phyloP scores from a whole-genome alignment of 2,888 invertebrate genomes.

The Bimastos eiseni region DNA sequence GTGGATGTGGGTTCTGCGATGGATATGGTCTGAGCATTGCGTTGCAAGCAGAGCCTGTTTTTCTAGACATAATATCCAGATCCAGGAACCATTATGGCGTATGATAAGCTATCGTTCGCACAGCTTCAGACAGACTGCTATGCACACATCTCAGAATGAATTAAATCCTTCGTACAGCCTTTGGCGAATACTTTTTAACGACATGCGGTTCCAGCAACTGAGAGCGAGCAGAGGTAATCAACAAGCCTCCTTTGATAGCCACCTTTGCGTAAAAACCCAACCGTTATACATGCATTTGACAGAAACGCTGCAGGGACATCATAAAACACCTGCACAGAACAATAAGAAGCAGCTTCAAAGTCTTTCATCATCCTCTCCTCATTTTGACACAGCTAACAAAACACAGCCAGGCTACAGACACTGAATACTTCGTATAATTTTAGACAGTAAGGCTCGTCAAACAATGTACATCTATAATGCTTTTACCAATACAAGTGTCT shows the following conservation, averaged over 20 bases:
- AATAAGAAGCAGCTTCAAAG: not conserved
- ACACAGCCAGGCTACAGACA: not conserved
- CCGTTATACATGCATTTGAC: not conserved
- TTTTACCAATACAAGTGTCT: not conserved
- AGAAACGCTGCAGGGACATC: not conserved
- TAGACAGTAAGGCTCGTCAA: not conserved
- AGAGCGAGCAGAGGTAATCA: not conserved
- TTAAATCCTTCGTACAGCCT: not conserved
- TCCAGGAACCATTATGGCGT: not conserved
- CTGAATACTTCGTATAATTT: not conserved
- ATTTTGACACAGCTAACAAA: not conserved
- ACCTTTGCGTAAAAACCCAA: not conserved
- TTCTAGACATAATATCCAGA: not conserved
- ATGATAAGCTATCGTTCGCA: not conserved
- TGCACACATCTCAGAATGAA: not conserved
- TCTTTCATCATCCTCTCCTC: not conserved
- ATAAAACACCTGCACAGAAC: not conserved
- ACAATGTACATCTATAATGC: not conserved
- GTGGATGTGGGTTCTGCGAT: not conserved
- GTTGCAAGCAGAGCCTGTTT: not conserved
- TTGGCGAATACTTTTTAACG: constrained; percentile 13
- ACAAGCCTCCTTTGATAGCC: not conserved
- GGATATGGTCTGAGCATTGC: not conserved
- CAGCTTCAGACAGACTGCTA: not conserved
- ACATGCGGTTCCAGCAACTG: not conserved